Evolutionary conservation across 1,140 invertebrate genomes (phyloP).

Genomic region (Scaptomyza hsui): DNA sequence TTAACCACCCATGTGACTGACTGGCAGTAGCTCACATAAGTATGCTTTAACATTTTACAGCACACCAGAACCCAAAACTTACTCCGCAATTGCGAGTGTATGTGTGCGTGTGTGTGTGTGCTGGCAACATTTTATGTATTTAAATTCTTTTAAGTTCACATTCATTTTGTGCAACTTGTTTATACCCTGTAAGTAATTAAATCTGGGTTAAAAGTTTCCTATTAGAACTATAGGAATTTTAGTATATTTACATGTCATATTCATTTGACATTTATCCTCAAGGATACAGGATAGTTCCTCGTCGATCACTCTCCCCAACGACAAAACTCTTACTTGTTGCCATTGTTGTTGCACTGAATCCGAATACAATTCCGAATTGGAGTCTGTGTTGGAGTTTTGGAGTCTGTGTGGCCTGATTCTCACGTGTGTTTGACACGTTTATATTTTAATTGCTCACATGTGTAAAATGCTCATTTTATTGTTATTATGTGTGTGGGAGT

Average conservation of each 20-base stretch:
- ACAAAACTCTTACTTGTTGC: slow-evolving; percentile 7
- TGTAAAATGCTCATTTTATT: slow-evolving; percentile 55
- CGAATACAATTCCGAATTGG: slow-evolving; percentile 1
- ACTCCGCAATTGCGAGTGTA: slow-evolving; percentile 45
- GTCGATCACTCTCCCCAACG: no score
- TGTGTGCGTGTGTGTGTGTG: not conserved
- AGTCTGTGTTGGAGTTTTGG: slow-evolving; percentile 25
- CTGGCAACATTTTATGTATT: slow-evolving; percentile 48
- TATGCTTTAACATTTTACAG: slow-evolving; percentile 54
- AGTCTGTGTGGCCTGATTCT: slow-evolving; percentile 30
- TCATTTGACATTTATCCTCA: no score
- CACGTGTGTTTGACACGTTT: slow-evolving; percentile 59
- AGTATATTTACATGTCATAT: no score
- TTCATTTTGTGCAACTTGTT: slow-evolving; percentile 64
- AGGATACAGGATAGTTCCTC: no score
- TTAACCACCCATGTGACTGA: slow-evolving; percentile 9
- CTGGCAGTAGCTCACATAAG: slow-evolving; percentile 46
- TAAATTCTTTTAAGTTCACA: slow-evolving; percentile 64
- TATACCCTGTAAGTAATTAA: not conserved
- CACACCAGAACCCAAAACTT: slow-evolving; percentile 31
- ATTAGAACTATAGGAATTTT: no score
- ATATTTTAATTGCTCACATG: slow-evolving; percentile 57
- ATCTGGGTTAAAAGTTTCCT: no score
- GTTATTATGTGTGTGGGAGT: slow-evolving; percentile 8
- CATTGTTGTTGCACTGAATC: slow-evolving; percentile 35